Evolutionary conservation across 37 sponge, comb jelly and placozoan genomes (phyloP).

Genomic region (Cliona cf. orientalis): DNA sequence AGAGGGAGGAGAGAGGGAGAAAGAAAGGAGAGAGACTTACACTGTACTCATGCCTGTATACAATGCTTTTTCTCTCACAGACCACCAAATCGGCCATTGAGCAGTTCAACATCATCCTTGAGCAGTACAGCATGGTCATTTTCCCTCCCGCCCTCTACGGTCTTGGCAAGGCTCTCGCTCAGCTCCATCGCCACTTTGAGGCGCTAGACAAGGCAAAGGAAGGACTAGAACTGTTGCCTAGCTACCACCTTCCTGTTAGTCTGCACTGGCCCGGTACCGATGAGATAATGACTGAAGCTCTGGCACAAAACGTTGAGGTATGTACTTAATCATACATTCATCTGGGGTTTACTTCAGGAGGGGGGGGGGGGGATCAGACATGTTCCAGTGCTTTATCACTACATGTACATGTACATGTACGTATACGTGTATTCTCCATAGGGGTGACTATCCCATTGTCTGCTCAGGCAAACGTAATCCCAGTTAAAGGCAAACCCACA

Average conservation of each 20-base stretch:
- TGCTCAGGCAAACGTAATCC: too few species aligned
- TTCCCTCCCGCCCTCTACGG: constrained; percentile 45
- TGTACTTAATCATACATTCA: not conserved
- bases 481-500: too few species aligned
- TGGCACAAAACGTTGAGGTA: constrained; percentile 31
- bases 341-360: not conserved
- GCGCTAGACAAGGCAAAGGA: constrained; percentile 6
- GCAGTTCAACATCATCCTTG: constrained; percentile 25
- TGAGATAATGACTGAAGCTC: constrained; percentile 11
- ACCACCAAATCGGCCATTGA: constrained; percentile 6
- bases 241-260: not conserved
- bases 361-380: not conserved
- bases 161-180: not conserved
- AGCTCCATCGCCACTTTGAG: constrained; percentile 29
- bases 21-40: not conserved
- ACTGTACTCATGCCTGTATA: not conserved
- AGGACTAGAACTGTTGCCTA: constrained; percentile 19
- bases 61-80: not conserved
- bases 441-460: too few species aligned
- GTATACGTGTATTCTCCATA: too few species aligned
- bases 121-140: not conserved
- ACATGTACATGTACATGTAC: too few species aligned
- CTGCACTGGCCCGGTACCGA: constrained; percentile 45
- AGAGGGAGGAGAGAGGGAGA: not conserved
- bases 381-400: not conserved